Evolutionary conservation across 2,888 invertebrate genomes (phyloP).

Genomic region (Chrysodeixis includens): DNA sequence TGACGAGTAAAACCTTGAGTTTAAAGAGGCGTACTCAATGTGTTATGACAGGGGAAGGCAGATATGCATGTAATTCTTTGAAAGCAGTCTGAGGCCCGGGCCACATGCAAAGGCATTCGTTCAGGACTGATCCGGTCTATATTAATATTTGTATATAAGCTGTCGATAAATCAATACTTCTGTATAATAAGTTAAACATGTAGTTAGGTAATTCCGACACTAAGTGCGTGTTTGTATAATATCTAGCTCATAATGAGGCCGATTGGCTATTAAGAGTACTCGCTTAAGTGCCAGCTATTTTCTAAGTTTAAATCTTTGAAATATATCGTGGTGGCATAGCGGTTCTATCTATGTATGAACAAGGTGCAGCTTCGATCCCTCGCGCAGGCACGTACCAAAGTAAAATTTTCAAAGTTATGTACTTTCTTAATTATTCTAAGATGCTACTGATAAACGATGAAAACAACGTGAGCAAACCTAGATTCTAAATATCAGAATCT

Average conservation of each 20-base stretch:
- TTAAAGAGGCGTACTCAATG: not conserved
- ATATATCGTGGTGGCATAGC: too few relatives aligned
- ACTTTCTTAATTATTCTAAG: too few relatives aligned
- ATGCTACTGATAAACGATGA: too few relatives aligned
- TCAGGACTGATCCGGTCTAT: not conserved
- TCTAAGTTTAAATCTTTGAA: not conserved
- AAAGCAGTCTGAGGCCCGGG: not conserved
- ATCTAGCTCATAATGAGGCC: not conserved
- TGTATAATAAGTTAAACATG: not conserved
- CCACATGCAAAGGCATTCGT: not conserved
- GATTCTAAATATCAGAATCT: too few relatives aligned
- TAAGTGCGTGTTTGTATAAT: not conserved
- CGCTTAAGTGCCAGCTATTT: not conserved
- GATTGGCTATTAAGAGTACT: not conserved
- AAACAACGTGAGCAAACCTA: too few relatives aligned
- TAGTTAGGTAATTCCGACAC: not conserved
- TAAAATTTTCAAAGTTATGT: too few relatives aligned
- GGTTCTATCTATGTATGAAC: too few relatives aligned
- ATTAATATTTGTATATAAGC: not conserved
- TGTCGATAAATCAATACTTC: not conserved
- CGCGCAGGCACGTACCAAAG: too few relatives aligned
- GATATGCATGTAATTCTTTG: not conserved
- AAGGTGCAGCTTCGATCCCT: too few relatives aligned
- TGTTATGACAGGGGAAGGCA: conserved; percentile 3
- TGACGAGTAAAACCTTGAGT: conserved; percentile 19